Percentiles rank a stretch among this genome's conserved stretches.
Evolutionary conservation across 2,797 vertebrate genomes (phyloP).

Genomic region (Sebastes minor): DNA sequence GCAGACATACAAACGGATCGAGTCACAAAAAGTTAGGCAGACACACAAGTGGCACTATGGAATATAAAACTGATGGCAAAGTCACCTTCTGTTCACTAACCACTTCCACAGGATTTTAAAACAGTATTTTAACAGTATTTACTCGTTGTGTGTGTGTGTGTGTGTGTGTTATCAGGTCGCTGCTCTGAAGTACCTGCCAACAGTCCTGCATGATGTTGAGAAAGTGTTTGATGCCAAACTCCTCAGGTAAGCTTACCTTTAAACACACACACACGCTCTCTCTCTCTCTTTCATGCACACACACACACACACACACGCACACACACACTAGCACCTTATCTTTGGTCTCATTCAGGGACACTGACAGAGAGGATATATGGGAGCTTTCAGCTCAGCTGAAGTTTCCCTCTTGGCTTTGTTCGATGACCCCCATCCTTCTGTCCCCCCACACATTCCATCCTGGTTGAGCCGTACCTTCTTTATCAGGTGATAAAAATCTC

Average conservation of each 20-base stretch:
- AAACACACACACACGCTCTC: background rate
- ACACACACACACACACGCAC: background rate
- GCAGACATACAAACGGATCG: background rate
- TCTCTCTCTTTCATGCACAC: background rate
- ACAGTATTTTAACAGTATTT: conserved; percentile 21
- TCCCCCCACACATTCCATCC: conserved; percentile 12
- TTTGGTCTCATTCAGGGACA: conserved; percentile 34
- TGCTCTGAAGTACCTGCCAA: conserved; percentile 96
- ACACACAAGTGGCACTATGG: conserved; percentile 1
- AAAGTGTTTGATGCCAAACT: conserved; percentile 94
- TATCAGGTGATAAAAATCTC: conserved; percentile 52
- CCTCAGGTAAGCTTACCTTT: conserved; percentile 86
- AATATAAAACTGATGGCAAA: conserved; percentile 43
- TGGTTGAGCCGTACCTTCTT: conserved; percentile 22
- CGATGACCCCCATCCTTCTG: conserved; percentile 39
- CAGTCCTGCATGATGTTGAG: conserved; percentile 96
- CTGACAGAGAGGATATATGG: conserved; percentile 31
- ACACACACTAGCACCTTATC: conserved; percentile 22
- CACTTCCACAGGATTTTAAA: conserved; percentile 12
- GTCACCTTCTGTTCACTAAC: conserved; percentile 45
- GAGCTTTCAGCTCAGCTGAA: background rate
- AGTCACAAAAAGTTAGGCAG: conserved; percentile 14
- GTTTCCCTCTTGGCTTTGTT: conserved; percentile 43
- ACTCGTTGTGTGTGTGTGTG: conserved; percentile 14
- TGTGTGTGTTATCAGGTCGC: conserved; percentile 85